These are phyloP conservation scores for Orussus abietinus DNA, from an alignment of 1,140 invertebrate species.

Conservation along the genomic window DNA sequence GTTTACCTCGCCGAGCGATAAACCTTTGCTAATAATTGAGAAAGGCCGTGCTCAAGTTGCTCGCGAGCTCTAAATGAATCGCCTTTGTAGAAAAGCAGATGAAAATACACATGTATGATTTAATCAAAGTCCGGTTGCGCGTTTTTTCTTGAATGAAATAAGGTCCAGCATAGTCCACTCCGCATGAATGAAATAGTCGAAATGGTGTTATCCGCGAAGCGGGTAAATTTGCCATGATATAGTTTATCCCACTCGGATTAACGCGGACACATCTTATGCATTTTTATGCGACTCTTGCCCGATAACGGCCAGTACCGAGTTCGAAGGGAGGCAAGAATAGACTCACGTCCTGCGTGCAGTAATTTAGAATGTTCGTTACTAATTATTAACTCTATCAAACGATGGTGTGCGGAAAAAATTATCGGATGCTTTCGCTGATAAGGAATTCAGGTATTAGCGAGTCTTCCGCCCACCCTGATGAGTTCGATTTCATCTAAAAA, in stretches of 20 bases:
- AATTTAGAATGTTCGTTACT: slow-evolving; percentile 21
- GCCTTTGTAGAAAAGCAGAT: slow-evolving; percentile 21
- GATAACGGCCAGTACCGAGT: slow-evolving; percentile 15
- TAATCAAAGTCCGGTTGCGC: slow-evolving; percentile 17
- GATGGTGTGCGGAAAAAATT: slow-evolving; percentile 32
- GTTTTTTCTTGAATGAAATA: slow-evolving; percentile 19
- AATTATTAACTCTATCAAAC: slow-evolving; percentile 35
- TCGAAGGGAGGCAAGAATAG: slow-evolving; percentile 10
- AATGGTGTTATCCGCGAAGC: slow-evolving; percentile 19
- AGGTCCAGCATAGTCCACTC: slow-evolving; percentile 47
- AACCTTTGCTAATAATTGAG: slow-evolving; percentile 9
- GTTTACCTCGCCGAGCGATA: slow-evolving; percentile 12
- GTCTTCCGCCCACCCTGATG: slow-evolving; percentile 41
- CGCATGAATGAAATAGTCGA: slow-evolving; percentile 31
- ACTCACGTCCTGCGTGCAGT: slow-evolving; percentile 25
- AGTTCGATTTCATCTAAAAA: slow-evolving; percentile 37
- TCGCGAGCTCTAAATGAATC: slow-evolving; percentile 21
- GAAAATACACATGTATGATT: slow-evolving; percentile 26
- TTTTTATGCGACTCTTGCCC: slow-evolving; percentile 10
- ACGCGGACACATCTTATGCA: slow-evolving; percentile 27
- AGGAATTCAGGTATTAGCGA: slow-evolving; percentile 27
- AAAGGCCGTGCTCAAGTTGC: slow-evolving; percentile 19
- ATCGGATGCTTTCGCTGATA: slow-evolving; percentile 44
- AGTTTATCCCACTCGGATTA: slow-evolving; percentile 15
- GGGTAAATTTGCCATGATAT: slow-evolving; percentile 33